A percentile compares a stretch with the other conserved stretches of the same genome.
Conservation (phyloP, 2,113 vertebrate species). For the Anolis sagrei region DNA sequence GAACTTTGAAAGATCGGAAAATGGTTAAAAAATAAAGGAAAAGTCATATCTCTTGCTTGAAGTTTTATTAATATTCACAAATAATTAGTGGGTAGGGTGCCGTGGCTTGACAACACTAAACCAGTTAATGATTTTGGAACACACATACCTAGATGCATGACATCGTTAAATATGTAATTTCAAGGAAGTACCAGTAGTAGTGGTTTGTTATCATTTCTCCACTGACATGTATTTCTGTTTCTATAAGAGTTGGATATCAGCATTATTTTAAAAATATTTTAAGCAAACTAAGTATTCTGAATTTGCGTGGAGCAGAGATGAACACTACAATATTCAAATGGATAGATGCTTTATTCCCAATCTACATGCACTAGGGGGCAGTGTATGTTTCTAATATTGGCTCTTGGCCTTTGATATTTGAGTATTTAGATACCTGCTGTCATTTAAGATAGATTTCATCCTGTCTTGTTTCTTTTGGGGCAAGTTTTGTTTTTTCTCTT, state of each 20-base stretch:
- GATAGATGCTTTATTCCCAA: neutral
- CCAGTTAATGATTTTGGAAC: neutral
- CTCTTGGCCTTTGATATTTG: slow-evolving; percentile 17
- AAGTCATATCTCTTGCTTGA: no score
- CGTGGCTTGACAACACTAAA: no score
- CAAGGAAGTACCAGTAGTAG: no score
- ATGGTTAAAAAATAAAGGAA: no score
- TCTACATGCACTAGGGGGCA: slow-evolving; percentile 64
- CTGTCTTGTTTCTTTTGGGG: neutral
- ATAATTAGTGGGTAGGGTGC: no score
- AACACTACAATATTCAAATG: neutral
- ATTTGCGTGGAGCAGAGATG: neutral
- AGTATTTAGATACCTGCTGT: neutral
- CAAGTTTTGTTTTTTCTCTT: neutral
- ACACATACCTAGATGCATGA: neutral
- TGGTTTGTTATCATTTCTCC: neutral
- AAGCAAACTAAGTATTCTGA: neutral
- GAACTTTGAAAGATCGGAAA: no score
- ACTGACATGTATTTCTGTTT: neutral
- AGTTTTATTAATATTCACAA: no score
- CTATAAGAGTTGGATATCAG: neutral
- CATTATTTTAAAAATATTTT: no score
- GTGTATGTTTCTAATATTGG: slow-evolving; percentile 43
- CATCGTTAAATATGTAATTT: neutral
- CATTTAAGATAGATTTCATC: neutral